phyloP scores from a whole-genome alignment of 2,797 vertebrate genomes.

The Catamblyrhynchus diadema region DNA sequence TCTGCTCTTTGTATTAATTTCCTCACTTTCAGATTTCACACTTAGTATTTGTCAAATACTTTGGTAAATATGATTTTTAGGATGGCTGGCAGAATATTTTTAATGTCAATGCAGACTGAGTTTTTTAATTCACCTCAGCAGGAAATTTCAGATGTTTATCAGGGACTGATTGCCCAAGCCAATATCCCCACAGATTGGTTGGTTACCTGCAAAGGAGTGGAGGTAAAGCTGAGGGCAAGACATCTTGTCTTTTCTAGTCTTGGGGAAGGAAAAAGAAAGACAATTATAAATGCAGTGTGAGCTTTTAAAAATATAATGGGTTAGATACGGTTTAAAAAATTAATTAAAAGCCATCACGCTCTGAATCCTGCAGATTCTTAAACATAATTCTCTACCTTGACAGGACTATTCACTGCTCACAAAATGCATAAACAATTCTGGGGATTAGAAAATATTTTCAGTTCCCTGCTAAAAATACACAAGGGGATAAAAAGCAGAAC shows the following conservation, averaged over 20 bases:
- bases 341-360: neutral
- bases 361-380: neutral
- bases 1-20: neutral
- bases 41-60: neutral
- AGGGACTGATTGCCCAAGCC: neutral
- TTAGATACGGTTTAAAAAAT: neutral
- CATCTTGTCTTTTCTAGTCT: neutral
- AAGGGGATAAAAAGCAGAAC: neutral
- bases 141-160: neutral
- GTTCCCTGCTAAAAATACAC: neutral
- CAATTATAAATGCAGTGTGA: neutral
- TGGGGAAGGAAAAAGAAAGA: neutral
- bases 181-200: neutral
- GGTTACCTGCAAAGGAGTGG: neutral
- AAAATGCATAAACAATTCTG: neutral
- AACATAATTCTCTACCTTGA: neutral
- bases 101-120: neutral
- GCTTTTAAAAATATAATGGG: neutral
- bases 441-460: neutral
- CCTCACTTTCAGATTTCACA: neutral
- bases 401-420: neutral
- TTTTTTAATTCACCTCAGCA: neutral
- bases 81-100: neutral
- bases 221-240: neutral
- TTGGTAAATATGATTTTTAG: neutral